phyloP scores from a whole-genome alignment of 2,888 invertebrate species.

The Noctua janthina region DNA sequence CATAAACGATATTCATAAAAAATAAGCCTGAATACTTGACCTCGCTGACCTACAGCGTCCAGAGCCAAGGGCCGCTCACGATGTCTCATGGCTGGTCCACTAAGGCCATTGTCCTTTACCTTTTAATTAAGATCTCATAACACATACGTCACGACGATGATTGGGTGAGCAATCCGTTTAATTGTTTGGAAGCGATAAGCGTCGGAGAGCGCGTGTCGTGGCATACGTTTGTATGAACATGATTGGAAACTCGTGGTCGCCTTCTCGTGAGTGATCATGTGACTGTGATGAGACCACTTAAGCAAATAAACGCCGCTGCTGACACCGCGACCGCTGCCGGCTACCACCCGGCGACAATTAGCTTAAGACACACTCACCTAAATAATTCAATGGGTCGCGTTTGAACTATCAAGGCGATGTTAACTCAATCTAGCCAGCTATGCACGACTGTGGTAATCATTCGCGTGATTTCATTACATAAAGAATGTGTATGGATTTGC shows the following conservation, averaged over 20 bases:
- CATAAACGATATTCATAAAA: constrained; percentile 59
- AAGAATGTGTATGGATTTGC: constrained; percentile 25
- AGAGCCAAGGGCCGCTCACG: constrained; percentile 49
- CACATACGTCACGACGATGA: constrained; percentile 74
- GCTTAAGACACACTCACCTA: constrained; percentile 76
- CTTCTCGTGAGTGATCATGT: constrained; percentile 87
- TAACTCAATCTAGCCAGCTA: constrained; percentile 40
- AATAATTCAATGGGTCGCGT: constrained; percentile 48
- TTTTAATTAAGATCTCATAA: constrained; percentile 76
- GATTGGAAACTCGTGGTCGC: constrained; percentile 86
- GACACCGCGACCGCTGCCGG: constrained; percentile 69
- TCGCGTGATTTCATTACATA: constrained; percentile 24
- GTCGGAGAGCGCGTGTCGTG: constrained; percentile 73
- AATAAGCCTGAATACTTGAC: constrained; percentile 53
- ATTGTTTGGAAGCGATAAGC: constrained; percentile 78
- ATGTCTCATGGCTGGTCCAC: constrained; percentile 44
- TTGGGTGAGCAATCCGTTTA: constrained; percentile 79
- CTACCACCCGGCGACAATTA: constrained; percentile 76
- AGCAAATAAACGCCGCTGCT: constrained; percentile 83
- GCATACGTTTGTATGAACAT: constrained; percentile 72
- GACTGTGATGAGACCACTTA: constrained; percentile 89
- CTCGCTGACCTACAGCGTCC: constrained; percentile 44
- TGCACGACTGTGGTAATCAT: constrained; percentile 13
- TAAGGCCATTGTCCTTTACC: constrained; percentile 80
- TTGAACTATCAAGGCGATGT: constrained; percentile 46